Evolutionary conservation across 2,797 vertebrate genomes (phyloP), one percentile per base, ranked within the genome.

Genomic region (Tapera naevia): DNA sequence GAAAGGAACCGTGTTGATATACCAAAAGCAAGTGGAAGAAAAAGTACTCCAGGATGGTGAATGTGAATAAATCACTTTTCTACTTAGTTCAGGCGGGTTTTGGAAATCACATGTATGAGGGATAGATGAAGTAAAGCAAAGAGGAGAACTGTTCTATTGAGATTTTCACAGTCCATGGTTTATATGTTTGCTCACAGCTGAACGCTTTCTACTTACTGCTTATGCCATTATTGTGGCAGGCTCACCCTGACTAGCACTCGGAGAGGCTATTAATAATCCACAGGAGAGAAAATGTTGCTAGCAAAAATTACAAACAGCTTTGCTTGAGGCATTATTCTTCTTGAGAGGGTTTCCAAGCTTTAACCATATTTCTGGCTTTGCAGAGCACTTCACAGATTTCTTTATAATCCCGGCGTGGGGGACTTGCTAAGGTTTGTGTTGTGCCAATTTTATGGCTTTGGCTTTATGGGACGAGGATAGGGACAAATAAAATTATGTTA

Each of bases 401-500:
- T 32, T 10, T 46, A 32, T 73, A 86, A 32, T 45, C 43, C 35
- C 53, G n/a, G 7, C 1, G 13, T 5, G 19, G 8, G 11, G 13
- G 15, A 10, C 39, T 65, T 43, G 70, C 8, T 67, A 62, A 69
- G 81, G 18, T 69, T 46, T 46, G n/a, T 43, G 8, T 57, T 50
- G 18, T 54, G 71, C 37, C 78, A 66, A 19, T 79, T 88, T 72
- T 73, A n/a, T 51, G 17, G 17, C 85, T 88, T 80, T 76, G 32
- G 23, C 5, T 78, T 88, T 80, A 37, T 69, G 32, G 27, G 21
- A 90, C 64, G 39, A 60, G 78, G 51, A 69, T 57, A 81, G 50
- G 45, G 39, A 93, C 51, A 76, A 69, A 80, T 45, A 83, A 85
- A 85, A 43, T 14, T 30, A 56, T 85, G 13, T 91, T 96, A 93